phyloP scores from a whole-genome alignment of 2,888 invertebrate genomes.

The Matsumyia berberina region DNA sequence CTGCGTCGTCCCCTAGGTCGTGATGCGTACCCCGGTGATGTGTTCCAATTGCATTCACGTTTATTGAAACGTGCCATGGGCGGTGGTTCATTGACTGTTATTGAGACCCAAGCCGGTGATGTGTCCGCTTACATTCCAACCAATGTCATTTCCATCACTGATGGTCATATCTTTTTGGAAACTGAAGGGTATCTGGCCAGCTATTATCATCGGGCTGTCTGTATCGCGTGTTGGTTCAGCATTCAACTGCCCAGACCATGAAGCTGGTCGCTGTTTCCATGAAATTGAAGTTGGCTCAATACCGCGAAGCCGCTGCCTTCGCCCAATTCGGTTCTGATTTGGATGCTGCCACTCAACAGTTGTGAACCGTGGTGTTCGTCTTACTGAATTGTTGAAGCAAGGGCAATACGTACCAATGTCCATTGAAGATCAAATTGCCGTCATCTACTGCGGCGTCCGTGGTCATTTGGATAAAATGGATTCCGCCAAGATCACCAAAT shows the following conservation, averaged over 20 bases:
- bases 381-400: conserved; percentile 99
- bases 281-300: conserved; percentile 99
- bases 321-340: conserved; percentile 99
- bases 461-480: conserved; percentile 99
- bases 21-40: conserved; percentile 99
- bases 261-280: conserved; percentile 99
- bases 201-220: conserved; percentile 99
- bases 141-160: conserved; percentile 99
- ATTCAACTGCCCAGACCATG: conserved; percentile 99
- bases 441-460: conserved; percentile 99
- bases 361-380: conserved; percentile 98
- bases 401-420: conserved; percentile 99
- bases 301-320: conserved; percentile 99
- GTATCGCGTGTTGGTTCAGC: conserved; percentile 99
- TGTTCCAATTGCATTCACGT: conserved; percentile 99
- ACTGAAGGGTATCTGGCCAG: conserved; percentile 99
- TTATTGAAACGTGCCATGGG: conserved; percentile 98
- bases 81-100: conserved; percentile 98
- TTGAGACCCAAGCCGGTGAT: conserved; percentile 99
- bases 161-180: conserved; percentile 99
- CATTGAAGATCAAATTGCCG: conserved; percentile 99
- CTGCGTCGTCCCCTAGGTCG: conserved; percentile 99
- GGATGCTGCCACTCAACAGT: conserved; percentile 99
- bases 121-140: conserved; percentile 99
- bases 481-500: conserved; percentile 97